phyloP scores from a whole-genome alignment of 2,113 vertebrate genomes.

The Symphodus melops region DNA sequence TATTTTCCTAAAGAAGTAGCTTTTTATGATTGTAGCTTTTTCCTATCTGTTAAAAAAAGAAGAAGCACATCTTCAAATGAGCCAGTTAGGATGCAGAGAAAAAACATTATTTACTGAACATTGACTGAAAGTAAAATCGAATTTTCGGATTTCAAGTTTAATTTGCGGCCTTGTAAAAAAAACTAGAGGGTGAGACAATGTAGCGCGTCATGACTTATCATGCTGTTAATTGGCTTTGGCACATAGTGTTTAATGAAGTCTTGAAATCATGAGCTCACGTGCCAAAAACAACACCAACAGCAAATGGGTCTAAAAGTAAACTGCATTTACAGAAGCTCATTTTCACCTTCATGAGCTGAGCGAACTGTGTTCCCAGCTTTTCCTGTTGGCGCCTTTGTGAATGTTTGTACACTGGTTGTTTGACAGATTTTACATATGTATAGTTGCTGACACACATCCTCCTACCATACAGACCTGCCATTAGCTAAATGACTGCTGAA shows the following conservation, averaged over 20 bases:
- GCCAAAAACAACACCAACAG: not conserved
- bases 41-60: not conserved
- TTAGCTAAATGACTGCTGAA: slow-evolving; percentile 41
- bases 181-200: not conserved
- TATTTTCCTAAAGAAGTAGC: slow-evolving; percentile 3
- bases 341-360: slow-evolving; percentile 22
- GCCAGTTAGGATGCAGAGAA: not conserved
- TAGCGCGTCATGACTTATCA: not conserved
- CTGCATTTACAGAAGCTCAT: slow-evolving; percentile 7
- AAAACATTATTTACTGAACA: slow-evolving; percentile 3
- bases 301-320: slow-evolving; percentile 6
- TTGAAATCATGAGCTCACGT: not conserved
- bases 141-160: not conserved
- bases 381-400: not conserved
- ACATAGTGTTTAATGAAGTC: slow-evolving; percentile 27
- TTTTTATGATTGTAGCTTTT: slow-evolving; percentile 6
- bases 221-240: slow-evolving; percentile 22
- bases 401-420: slow-evolving; percentile 12
- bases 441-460: slow-evolving; percentile 16
- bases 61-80: not conserved
- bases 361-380: not conserved
- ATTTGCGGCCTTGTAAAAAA: not conserved
- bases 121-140: slow-evolving; percentile 4
- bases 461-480: slow-evolving; percentile 10
- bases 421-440: not conserved